These are phyloP conservation scores for Pseudococcus longispinus DNA, from an alignment of 2,888 invertebrate genomes.

Conservation along the genomic window DNA sequence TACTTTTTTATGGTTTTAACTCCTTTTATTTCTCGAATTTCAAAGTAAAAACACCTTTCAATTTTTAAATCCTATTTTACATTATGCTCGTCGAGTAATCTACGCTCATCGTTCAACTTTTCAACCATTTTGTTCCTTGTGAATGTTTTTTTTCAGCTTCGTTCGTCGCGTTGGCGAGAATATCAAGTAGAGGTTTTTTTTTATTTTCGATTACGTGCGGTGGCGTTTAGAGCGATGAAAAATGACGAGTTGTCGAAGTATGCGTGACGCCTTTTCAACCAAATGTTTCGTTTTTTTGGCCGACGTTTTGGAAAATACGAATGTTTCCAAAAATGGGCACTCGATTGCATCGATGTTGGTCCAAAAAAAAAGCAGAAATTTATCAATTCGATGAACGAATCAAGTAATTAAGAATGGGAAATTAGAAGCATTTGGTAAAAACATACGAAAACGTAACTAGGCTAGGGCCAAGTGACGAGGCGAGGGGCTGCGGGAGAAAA, in stretches of 20 bases:
- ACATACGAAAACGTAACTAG: background rate
- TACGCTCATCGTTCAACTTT: background rate
- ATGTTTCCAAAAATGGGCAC: no score
- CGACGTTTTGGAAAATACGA: background rate
- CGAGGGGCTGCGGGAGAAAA: background rate
- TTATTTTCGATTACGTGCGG: background rate
- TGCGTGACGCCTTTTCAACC: background rate
- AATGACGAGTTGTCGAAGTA: background rate
- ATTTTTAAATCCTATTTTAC: constrained; percentile 40
- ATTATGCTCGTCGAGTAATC: constrained; percentile 6
- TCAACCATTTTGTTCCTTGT: background rate
- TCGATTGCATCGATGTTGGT: background rate
- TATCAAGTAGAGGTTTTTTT: background rate
- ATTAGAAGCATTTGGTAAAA: background rate
- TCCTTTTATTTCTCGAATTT: constrained; percentile 40
- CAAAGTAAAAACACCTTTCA: constrained; percentile 24
- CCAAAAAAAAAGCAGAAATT: background rate
- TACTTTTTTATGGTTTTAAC: constrained; percentile 45
- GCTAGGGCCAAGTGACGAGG: background rate
- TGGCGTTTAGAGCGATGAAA: background rate
- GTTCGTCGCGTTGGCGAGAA: background rate
- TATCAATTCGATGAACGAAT: background rate
- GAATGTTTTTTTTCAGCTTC: background rate
- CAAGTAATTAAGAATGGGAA: background rate
- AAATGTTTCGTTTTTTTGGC: background rate